These are phyloP conservation scores for Phenganax subtilis DNA, from an alignment of 92 coral and sea anemone species.

Conservation along the genomic window DNA sequence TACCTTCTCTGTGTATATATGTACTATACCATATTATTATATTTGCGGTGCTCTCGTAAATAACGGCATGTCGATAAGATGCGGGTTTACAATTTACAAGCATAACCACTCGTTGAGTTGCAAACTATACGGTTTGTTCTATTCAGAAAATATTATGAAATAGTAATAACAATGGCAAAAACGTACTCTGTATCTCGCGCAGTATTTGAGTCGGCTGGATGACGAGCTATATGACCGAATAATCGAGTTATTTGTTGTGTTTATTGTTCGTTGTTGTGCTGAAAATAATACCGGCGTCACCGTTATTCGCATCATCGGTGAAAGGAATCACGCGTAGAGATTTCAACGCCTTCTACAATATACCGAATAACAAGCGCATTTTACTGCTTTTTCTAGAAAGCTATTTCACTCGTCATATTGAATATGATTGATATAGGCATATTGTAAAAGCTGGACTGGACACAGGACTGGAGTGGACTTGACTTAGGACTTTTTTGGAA, in stretches of 20 bases:
- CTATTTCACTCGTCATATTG: neutral
- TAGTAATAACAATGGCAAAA: too few relatives aligned
- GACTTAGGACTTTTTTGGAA: too few relatives aligned
- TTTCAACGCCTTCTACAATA: neutral
- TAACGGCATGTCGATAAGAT: neutral
- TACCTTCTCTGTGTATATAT: neutral
- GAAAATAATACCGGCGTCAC: conserved; percentile 5
- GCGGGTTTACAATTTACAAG: neutral
- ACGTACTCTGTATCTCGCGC: too few relatives aligned
- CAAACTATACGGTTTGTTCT: neutral
- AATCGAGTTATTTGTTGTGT: neutral
- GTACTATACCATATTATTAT: neutral
- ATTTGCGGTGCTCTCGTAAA: neutral
- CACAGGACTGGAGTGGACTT: too few relatives aligned
- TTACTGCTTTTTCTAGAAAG: neutral
- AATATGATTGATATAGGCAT: too few relatives aligned
- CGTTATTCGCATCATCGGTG: conserved; percentile 8
- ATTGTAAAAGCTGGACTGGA: too few relatives aligned
- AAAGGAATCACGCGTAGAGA: conserved; percentile 3
- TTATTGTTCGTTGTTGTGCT: conserved; percentile 4
- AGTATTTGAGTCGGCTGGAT: too few relatives aligned
- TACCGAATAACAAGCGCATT: neutral
- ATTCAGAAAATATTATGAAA: too few relatives aligned
- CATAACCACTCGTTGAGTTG: neutral
- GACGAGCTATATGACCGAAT: too few relatives aligned